Base-by-base conservation (phyloP, 2,888 invertebrate species). In the Iselma pallidipennis region DNA sequence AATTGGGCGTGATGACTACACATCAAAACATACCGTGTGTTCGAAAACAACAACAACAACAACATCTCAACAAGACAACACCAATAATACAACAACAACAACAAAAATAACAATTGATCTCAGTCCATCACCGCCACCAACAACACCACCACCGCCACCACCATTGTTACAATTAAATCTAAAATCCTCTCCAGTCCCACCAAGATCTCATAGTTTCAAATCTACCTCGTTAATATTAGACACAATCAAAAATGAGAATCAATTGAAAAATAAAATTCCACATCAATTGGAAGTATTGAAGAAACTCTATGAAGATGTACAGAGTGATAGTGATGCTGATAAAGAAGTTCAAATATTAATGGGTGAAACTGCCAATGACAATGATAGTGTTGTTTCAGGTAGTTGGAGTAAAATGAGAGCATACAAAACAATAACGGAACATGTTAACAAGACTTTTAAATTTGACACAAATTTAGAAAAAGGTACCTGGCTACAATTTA, bases 281-380 rank as follows among this genome's bases (percentile, higher is more conserved):
- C 74, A 76, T 55, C 78, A 81, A 66, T 66, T 82, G 62, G 82
- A 81, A 67, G 82, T 78, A 10, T 71, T 82, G 62, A 79, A 77
- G 67, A 80, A 78, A 66, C 71, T 83, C 16, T 83, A 83, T 67
- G 81, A 82, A 57, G 80, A 80, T 42, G 79, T 75, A 26, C 82
- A 83, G 56, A 84, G 84, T 55, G 85, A 85, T 66, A 83, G 82
- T 62, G 86, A 82, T 69, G 86, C 87, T 4, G 88, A 88, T 70
- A 87, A 87, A 71, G 87, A 88, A 74, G 88, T 88, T 0, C 84
- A 86, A 68, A 82, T 82, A 2, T 83, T 86, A 72, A 86, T 86
- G 81, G 81, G 82, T 37, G 71, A 71, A 56, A 70, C 71, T 37
- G 65, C 66, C 4, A 71, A 77, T 55, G 79, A 79, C 31, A 72